Conservation (phyloP, 2,888 invertebrate genomes). For the Isoperla grammatica region DNA sequence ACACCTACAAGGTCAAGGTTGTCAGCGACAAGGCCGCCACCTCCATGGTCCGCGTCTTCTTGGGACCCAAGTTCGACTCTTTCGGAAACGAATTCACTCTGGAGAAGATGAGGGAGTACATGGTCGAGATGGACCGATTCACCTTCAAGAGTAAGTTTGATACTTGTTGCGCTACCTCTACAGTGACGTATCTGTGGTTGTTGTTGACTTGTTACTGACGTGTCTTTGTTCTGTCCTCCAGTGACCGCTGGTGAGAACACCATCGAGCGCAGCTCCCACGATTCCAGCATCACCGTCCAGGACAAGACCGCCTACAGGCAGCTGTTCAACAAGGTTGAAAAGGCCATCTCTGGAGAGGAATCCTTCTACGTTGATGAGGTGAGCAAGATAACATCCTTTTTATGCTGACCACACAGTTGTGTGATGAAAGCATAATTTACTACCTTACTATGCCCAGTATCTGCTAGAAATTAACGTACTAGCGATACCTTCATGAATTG, state of each 20-base stretch:
- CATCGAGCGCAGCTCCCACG: conserved; percentile 61
- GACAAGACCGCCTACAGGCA: conserved; percentile 61
- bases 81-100: no score
- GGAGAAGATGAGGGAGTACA: no score
- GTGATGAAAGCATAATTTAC: no score
- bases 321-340: conserved; percentile 56
- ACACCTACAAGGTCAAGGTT: conserved; percentile 52
- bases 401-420: no score
- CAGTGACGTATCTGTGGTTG: neutral
- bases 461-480: no score
- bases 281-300: conserved; percentile 56
- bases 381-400: neutral
- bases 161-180: neutral
- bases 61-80: no score
- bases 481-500: no score
- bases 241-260: conserved; percentile 59
- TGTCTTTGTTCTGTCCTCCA: conserved; percentile 21
- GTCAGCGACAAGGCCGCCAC: conserved; percentile 53
- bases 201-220: neutral
- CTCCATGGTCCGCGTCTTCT: no score
- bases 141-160: conserved; percentile 40
- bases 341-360: conserved; percentile 49
- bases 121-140: no score
- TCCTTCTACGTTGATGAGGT: conserved; percentile 44
- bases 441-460: no score